These are phyloP conservation scores for Bombyx huttoni DNA, from an alignment of 2,888 invertebrate genomes.

Conservation along the genomic window DNA sequence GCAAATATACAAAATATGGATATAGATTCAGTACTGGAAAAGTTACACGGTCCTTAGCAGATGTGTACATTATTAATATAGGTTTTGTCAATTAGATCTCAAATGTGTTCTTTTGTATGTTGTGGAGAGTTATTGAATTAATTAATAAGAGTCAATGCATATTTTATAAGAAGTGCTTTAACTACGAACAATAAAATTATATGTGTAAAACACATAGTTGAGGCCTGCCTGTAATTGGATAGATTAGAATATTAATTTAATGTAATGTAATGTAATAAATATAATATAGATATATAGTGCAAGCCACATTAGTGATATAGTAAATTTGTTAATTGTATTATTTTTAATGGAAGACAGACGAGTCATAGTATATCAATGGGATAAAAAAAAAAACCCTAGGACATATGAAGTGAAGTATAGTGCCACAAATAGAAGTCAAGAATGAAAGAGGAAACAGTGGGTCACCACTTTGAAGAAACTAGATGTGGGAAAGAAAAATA, in stretches of 20 bases:
- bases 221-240: background rate
- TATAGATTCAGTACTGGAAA: constrained; percentile 58
- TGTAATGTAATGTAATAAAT: background rate
- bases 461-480: too few relatives aligned
- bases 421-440: too few relatives aligned
- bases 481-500: too few relatives aligned
- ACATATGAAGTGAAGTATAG: too few relatives aligned
- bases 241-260: background rate
- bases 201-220: constrained; percentile 5
- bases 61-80: background rate
- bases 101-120: background rate
- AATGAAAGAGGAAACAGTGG: too few relatives aligned
- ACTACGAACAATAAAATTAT: background rate
- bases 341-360: too few relatives aligned
- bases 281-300: background rate
- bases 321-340: too few relatives aligned
- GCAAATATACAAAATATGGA: constrained; percentile 58
- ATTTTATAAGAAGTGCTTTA: background rate
- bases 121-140: background rate
- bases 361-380: too few relatives aligned
- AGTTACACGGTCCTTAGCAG: constrained; percentile 53
- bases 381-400: too few relatives aligned
- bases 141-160: background rate
- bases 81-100: background rate
- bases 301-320: too few relatives aligned